A percentile compares a stretch with the other conserved stretches of the same genome.
Evolutionary conservation across 2,797 vertebrate species (phyloP).

Genomic region (Eremophila alpestris): DNA sequence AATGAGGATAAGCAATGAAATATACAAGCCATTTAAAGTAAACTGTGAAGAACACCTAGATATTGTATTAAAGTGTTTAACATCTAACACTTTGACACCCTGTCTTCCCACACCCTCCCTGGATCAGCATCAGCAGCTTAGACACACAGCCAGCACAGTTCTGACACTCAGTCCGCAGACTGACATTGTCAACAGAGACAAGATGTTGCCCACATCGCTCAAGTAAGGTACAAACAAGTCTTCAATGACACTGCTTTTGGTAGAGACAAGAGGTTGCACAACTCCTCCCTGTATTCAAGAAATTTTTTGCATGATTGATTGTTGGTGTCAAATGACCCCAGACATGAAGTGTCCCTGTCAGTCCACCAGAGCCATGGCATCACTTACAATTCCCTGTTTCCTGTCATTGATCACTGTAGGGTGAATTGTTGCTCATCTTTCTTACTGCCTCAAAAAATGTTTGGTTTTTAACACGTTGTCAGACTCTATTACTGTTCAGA

Average conservation of each 20-base stretch:
- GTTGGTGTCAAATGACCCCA: background rate
- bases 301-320: background rate
- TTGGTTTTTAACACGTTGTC: background rate
- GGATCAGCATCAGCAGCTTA: background rate
- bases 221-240: background rate
- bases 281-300: background rate
- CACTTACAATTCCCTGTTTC: background rate
- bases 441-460: background rate
- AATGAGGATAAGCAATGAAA: background rate
- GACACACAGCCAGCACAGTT: background rate
- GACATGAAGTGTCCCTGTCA: background rate
- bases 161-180: fast-evolving
- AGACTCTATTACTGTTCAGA: background rate
- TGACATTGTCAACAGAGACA: background rate
- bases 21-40: background rate
- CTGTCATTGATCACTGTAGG: background rate
- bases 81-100: background rate
- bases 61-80: background rate
- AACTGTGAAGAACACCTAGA: background rate
- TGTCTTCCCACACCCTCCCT: background rate
- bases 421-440: background rate
- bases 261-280: background rate
- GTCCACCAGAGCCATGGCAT: background rate
- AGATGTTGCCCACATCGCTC: background rate
- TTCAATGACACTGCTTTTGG: background rate